phyloP scores from a whole-genome alignment of 2,797 vertebrate genomes.

The Oceanodroma leucorhoa region DNA sequence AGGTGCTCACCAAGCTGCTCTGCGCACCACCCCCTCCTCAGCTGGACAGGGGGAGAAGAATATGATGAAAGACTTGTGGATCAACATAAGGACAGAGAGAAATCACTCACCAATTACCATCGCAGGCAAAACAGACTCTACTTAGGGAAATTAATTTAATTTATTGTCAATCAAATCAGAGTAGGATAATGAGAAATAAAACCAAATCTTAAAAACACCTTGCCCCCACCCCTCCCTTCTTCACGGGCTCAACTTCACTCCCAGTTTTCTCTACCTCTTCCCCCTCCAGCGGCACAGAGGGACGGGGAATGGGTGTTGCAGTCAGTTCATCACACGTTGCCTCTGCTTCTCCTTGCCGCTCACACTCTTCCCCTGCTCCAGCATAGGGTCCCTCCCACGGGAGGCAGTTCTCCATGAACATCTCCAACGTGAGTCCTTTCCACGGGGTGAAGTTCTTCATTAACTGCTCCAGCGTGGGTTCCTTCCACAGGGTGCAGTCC shows the following conservation, averaged over 20 bases:
- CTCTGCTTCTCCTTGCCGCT: neutral
- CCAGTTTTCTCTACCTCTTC: fast-evolving
- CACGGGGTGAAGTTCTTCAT: neutral
- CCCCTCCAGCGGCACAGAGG: fast-evolving
- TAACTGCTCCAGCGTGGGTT: fast-evolving
- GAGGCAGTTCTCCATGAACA: neutral
- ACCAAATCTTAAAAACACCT: neutral
- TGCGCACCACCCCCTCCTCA: too few relatives aligned
- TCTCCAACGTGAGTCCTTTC: neutral
- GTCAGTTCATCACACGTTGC: neutral
- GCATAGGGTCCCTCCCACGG: neutral
- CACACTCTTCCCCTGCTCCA: neutral
- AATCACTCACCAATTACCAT: neutral
- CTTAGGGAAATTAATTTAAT: neutral
- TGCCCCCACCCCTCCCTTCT: neutral
- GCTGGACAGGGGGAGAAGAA: neutral
- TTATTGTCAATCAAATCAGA: neutral
- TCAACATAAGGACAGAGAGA: neutral
- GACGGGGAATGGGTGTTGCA: neutral
- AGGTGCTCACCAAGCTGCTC: neutral
- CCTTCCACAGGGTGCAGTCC: neutral
- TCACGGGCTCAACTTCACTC: neutral
- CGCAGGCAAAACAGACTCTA: fast-evolving
- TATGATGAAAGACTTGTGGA: fast-evolving
- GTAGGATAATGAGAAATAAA: neutral